Percentiles rank a stretch among this genome's conserved stretches.
phyloP scores from a whole-genome alignment of 2,888 invertebrate species.

The Rotaria sp. region DNA sequence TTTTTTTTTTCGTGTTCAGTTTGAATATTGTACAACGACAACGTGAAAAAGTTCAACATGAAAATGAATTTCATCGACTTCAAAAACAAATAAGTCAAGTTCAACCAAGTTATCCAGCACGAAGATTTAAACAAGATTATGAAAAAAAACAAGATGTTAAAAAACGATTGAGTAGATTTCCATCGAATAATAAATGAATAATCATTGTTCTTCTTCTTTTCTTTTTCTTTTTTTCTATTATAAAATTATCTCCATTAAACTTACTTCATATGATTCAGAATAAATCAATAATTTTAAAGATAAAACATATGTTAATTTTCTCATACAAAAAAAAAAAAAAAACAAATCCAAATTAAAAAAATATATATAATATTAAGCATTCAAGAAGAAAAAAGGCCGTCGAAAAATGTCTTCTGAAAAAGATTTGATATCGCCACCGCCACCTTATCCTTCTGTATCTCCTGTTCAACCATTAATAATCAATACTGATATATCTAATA shows the following conservation, averaged over 20 bases:
- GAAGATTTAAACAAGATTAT: background rate
- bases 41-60: background rate
- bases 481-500: background rate
- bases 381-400: background rate
- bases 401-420: background rate
- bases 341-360: too few relatives aligned
- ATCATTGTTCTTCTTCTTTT: background rate
- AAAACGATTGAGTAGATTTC: background rate
- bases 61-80: background rate
- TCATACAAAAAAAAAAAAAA: background rate
- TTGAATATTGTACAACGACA: background rate
- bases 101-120: background rate
- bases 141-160: background rate
- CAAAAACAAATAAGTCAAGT: background rate
- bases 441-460: background rate
- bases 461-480: background rate
- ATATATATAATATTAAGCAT: background rate
- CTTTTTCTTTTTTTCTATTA: too few relatives aligned
- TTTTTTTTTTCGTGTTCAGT: background rate
- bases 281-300: background rate
- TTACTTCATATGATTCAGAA: background rate
- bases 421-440: background rate
- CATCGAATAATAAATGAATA: background rate
- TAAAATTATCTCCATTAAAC: too few relatives aligned
- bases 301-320: background rate